Base-by-base conservation (phyloP, 2,797 vertebrate genomes). In the Sebastes umbrosus region DNA sequence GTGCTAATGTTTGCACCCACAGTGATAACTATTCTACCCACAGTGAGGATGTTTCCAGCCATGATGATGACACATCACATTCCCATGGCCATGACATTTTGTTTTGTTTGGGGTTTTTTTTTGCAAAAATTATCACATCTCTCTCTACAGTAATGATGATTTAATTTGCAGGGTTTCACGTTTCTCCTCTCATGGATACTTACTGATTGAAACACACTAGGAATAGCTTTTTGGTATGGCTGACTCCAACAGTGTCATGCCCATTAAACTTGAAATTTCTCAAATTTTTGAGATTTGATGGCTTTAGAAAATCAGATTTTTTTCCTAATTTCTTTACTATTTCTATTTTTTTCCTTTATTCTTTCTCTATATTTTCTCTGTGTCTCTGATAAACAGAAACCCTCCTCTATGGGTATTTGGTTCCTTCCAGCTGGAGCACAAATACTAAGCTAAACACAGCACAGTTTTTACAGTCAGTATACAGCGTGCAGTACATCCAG, bases 1-100 rank as follows among this genome's bases (percentile, higher is more conserved):
- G 79, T 67, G 76, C 65, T 80, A 46, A 84, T 79, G 66, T 82
- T 76, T 70, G 31, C 22, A 24, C 85, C 79, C 34, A 68, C 57
- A 73, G 75, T 13, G 76, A 80, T 62, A 78, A 80, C 79, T 43
- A 12, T 7, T 84, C 12, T 31, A 11, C 50, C 52, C 43, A 52
- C 8, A 2, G 77, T 10, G 82, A 79, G 46, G 64, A 85, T 3
- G 29, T 69, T 71, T 84, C 69, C 50, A 55, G 50, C 36, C 27
- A 76, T 18, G 18, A 75, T 54, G 63, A 64, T 65, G 32, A 34
- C 64, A 63, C 18, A 59, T 65, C 27, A 5, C 55, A 55, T 54
- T 71, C 22, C 31, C n/a, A 13, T 34, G 52, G 8, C 31, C 62
- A 39, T 63, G 14, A 73, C 8, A 1, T 6, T 36, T 59, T 29